These are phyloP conservation scores for Volucella inflata DNA, from an alignment of 2,888 invertebrate species.

Conservation along the genomic window DNA sequence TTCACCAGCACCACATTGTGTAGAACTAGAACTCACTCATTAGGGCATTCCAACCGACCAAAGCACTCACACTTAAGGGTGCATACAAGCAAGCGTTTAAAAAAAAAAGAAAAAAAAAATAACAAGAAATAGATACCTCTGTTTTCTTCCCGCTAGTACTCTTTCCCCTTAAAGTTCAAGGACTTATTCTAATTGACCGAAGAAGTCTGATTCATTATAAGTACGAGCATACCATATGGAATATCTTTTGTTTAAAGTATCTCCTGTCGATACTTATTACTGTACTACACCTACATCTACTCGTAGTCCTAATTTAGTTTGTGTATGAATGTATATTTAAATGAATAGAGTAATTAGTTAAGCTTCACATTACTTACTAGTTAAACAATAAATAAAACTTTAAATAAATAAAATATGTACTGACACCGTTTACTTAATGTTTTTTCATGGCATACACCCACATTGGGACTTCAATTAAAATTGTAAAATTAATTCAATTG, in stretches of 20 bases:
- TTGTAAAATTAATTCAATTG: too few species aligned
- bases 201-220: conserved; percentile 39
- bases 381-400: neutral
- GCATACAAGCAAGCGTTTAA: conserved; percentile 21
- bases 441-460: too few species aligned
- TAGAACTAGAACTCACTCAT: conserved; percentile 19
- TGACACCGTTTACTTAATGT: too few species aligned
- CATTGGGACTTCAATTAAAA: too few species aligned
- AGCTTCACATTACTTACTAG: neutral
- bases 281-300: conserved; percentile 5
- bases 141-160: conserved; percentile 1
- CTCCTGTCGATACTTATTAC: conserved; percentile 49
- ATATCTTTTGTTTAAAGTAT: conserved; percentile 32
- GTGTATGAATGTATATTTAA: conserved; percentile 16
- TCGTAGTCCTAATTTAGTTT: neutral
- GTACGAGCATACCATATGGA: conserved; percentile 1
- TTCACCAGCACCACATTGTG: conserved; percentile 5
- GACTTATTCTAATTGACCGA: conserved; percentile 23
- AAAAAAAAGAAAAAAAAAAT: neutral
- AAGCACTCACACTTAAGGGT: conserved; percentile 19
- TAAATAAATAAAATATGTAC: too few species aligned
- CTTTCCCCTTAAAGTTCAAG: conserved; percentile 68
- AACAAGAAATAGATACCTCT: conserved; percentile 5
- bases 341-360: conserved; percentile 18
- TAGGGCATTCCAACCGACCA: conserved; percentile 36